These are phyloP conservation scores for Excalfactoria chinensis DNA, from an alignment of 2,113 vertebrate genomes.

Conservation along the genomic window DNA sequence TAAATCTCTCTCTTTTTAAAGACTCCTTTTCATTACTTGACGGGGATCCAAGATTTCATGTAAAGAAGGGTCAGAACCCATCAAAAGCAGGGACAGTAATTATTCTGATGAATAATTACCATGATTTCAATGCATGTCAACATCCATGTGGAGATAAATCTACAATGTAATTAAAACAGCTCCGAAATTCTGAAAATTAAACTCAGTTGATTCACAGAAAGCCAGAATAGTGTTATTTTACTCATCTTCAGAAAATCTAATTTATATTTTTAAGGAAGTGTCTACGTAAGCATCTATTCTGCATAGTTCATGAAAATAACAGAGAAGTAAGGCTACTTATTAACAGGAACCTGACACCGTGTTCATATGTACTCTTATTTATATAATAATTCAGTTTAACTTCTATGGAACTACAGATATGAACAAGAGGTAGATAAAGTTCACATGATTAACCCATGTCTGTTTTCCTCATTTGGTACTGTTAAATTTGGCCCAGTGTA, in stretches of 20 bases:
- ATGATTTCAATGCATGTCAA: neutral
- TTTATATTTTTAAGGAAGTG: neutral
- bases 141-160: neutral
- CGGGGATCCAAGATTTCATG: neutral
- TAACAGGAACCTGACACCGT: slow-evolving; percentile 6
- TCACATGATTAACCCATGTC: neutral
- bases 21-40: neutral
- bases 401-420: neutral
- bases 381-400: slow-evolving; percentile 21
- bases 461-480: neutral
- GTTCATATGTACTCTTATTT: slow-evolving; percentile 3
- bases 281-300: neutral
- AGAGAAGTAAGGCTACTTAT: neutral
- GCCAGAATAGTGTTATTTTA: neutral
- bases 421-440: neutral
- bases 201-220: neutral
- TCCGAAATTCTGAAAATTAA: slow-evolving; percentile 7
- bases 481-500: neutral
- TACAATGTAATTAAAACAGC: neutral
- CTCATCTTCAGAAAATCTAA: neutral
- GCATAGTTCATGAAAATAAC: slow-evolving; percentile 13
- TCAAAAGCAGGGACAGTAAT: neutral
- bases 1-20: neutral
- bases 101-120: neutral
- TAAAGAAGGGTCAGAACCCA: neutral